Evolutionary conservation across 30 jellyfish, hydroid and myxozoan genomes (phyloP).

Genomic region (Chironex yamaguchii): DNA sequence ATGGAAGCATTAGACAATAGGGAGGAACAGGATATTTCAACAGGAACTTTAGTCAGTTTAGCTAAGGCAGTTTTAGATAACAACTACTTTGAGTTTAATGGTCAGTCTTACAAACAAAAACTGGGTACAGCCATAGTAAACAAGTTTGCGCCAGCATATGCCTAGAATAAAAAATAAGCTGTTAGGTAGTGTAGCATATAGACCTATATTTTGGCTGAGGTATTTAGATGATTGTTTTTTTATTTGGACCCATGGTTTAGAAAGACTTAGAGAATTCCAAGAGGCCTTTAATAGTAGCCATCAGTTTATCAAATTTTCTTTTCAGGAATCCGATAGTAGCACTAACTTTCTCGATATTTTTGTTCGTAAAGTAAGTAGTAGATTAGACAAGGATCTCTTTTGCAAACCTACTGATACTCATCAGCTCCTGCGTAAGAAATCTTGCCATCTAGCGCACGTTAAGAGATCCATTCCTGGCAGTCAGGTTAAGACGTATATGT

Average conservation of each 20-base stretch:
- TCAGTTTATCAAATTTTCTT: not conserved
- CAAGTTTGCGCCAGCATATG: too few relatives aligned
- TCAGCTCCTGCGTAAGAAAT: not conserved
- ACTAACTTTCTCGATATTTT: not conserved
- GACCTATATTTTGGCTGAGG: slow-evolving; percentile 5
- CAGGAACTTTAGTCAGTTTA: too few relatives aligned
- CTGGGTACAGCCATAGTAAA: too few relatives aligned
- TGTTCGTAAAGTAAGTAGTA: too few relatives aligned
- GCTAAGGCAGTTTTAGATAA: too few relatives aligned
- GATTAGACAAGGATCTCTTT: not conserved
- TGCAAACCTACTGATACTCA: not conserved
- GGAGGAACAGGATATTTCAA: too few relatives aligned
- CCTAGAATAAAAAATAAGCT: too few relatives aligned
- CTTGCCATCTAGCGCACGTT: not conserved
- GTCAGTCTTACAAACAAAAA: too few relatives aligned
- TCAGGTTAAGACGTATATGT: not conserved
- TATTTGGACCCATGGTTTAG: slow-evolving; percentile 39
- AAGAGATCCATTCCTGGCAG: not conserved
- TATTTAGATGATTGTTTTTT: not conserved
- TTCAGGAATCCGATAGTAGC: not conserved
- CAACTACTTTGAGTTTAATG: too few relatives aligned
- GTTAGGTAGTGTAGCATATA: not conserved
- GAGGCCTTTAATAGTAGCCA: not conserved
- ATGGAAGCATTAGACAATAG: too few relatives aligned
- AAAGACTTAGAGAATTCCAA: slow-evolving; percentile 19